Evolutionary conservation across 92 coral and sea anemone species (phyloP).

Genomic region (Zoanthus sansibaricus): DNA sequence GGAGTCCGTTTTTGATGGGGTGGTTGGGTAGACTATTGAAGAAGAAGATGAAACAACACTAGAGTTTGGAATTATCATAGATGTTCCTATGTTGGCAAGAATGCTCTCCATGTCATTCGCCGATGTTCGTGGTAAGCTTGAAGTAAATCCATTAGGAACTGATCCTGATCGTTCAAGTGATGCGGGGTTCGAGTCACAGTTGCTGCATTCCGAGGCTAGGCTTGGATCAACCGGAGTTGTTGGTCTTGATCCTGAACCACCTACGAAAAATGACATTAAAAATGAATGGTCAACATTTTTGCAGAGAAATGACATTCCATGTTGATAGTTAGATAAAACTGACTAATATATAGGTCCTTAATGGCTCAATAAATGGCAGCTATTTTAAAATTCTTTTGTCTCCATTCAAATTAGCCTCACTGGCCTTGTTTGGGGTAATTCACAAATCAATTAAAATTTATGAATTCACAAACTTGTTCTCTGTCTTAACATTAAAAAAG

Average conservation of each 20-base stretch:
- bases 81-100: constrained; percentile 74
- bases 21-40: constrained; percentile 48
- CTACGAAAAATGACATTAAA: constrained; percentile 20
- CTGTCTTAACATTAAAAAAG: too few relatives aligned
- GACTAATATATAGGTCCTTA: too few relatives aligned
- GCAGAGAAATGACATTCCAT: too few relatives aligned
- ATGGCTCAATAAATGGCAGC: too few relatives aligned
- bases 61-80: constrained; percentile 55
- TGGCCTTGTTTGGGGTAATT: too few relatives aligned
- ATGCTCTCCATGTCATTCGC: constrained; percentile 76
- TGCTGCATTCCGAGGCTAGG: constrained; percentile 62
- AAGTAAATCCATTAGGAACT: constrained; percentile 77
- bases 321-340: too few relatives aligned
- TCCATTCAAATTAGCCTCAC: too few relatives aligned
- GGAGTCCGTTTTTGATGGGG: constrained; percentile 66
- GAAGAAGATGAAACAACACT: constrained; percentile 24
- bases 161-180: constrained; percentile 55
- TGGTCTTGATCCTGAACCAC: constrained; percentile 75
- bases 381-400: too few relatives aligned
- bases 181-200: constrained; percentile 63
- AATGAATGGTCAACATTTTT: neutral
- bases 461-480: too few relatives aligned
- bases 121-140: constrained; percentile 58
- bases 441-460: too few relatives aligned
- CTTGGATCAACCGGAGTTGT: constrained; percentile 79